Conservation (phyloP, 2,113 vertebrate genomes). For the Rissa tridactyla region DNA sequence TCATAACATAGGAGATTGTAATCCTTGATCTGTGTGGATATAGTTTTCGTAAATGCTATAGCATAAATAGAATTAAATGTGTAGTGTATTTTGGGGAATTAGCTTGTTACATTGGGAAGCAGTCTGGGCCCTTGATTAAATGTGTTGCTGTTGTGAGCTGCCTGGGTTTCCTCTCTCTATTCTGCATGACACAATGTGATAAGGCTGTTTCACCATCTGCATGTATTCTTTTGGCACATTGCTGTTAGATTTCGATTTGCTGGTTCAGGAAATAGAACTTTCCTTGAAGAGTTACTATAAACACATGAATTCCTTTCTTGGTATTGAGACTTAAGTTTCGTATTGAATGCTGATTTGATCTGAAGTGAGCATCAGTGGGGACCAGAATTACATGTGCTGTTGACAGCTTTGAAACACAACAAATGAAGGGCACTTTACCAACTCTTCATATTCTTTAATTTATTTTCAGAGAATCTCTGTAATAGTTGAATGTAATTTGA, state of each 20-base stretch:
- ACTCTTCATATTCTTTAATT: neutral
- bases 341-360: neutral
- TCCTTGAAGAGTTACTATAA: neutral
- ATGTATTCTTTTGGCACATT: neutral
- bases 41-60: neutral
- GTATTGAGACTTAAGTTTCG: neutral
- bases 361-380: neutral
- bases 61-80: neutral
- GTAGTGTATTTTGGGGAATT: neutral
- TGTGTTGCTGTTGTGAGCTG: neutral
- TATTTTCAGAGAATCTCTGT: neutral
- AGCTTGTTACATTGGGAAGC: neutral
- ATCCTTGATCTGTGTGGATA: neutral
- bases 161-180: neutral
- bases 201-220: neutral
- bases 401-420: slow-evolving; percentile 5
- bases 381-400: neutral
- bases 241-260: neutral
- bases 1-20: neutral
- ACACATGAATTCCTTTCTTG: neutral
- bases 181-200: neutral
- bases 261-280: neutral
- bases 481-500: neutral
- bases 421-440: neutral
- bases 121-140: neutral